Base-by-base conservation (phyloP, 35 echinoderm and acorn worm genomes). In the Apostichopus japonicus region DNA sequence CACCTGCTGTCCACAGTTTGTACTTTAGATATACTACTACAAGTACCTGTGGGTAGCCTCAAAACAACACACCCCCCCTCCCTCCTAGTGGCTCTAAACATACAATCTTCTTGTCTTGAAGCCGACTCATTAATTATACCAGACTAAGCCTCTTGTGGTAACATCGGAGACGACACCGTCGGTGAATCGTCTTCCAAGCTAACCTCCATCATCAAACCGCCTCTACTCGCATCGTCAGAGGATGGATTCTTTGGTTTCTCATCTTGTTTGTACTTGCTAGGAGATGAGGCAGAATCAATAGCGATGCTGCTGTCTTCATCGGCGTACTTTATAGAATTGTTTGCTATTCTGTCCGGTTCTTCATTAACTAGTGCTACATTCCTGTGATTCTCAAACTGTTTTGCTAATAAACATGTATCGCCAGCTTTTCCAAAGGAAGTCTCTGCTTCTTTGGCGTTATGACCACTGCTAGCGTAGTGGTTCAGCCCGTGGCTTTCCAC, bases 111-210 rank as follows among this genome's bases (percentile, higher is more conserved):
- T 19, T 15, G 63, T 67, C 63, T 19, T 67, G 63, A 67, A 15
- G 11, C 8, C 19, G 19, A 19, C 8, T 65, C 0, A 15, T 67
- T 8, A 67, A 67, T 11, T 67, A 10, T 67, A 67, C 63, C 63
- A 19, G 19, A 15, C 63, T 67, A 67, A 8, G 78, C 78, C 52
- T 80, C 78, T 80, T 44, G 78, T 44, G 83, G 83, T 15, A 86
- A 54, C 83, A 86, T 86, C 58, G 83, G 83, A n/a, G 56, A 87
- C 11, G 86, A 87, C 19, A 87, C 63, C 0, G 86, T 71, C 5
- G 86, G 86, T 65, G 86, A 87, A 24, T 87, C 86, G 17, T 87
- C 86, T 6, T 87, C 86, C 4, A 71, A 21, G 56, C 86, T 87
- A 24, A 65, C 86, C 5, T 87, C 86, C 8, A 56, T 51, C 86